These are phyloP conservation scores for Porites evermanni DNA, from an alignment of 92 coral and sea anemone genomes.

Conservation along the genomic window DNA sequence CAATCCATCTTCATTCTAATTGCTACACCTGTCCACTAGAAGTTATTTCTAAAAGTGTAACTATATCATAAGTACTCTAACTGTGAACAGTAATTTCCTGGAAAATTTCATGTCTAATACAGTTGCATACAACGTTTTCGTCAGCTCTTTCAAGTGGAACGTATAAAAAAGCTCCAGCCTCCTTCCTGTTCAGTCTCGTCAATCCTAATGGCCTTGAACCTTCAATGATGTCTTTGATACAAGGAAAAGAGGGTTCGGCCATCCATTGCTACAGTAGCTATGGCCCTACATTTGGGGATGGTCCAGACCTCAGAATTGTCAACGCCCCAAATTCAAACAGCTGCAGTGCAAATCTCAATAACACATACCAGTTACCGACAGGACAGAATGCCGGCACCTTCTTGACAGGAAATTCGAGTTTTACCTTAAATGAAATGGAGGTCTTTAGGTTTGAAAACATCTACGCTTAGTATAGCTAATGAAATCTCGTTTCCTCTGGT, in stretches of 20 bases:
- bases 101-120: too few species aligned
- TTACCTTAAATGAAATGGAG: constrained; percentile 38
- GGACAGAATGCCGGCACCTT: constrained; percentile 45
- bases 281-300: constrained; percentile 70
- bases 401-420: constrained; percentile 33
- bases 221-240: constrained; percentile 37
- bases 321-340: constrained; percentile 24
- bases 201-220: constrained; percentile 57
- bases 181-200: constrained; percentile 78
- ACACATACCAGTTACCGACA: constrained; percentile 54
- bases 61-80: too few species aligned
- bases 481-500: too few species aligned
- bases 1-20: too few species aligned
- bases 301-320: constrained; percentile 41
- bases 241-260: constrained; percentile 34
- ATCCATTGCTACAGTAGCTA: constrained; percentile 40
- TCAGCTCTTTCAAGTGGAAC: not conserved
- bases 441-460: constrained; percentile 47
- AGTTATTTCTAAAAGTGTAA: too few species aligned
- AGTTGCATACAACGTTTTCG: not conserved
- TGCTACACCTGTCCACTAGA: too few species aligned
- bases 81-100: too few species aligned
- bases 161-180: constrained; percentile 29
- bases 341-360: constrained; percentile 31
- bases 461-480: not conserved